Conservation (phyloP, 2,113 vertebrate species). For the Toxotes jaculatrix region DNA sequence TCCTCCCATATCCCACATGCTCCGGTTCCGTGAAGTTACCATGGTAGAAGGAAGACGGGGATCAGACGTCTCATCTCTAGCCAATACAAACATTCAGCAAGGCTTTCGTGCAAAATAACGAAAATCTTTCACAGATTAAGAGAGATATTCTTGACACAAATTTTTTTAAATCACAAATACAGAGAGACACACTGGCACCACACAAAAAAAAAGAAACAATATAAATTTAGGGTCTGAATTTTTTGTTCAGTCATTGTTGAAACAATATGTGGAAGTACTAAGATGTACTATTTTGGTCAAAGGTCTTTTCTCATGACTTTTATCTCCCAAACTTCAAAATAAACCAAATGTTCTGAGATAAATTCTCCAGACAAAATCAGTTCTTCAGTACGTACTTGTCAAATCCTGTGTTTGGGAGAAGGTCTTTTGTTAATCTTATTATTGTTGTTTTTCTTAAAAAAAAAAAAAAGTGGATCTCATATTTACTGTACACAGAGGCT, state of each 20-base stretch:
- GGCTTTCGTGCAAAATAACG: constrained; percentile 11
- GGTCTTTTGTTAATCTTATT: neutral
- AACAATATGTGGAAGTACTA: neutral
- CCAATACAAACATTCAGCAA: constrained; percentile 12
- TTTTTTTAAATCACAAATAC: no score
- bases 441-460: neutral
- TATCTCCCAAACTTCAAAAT: neutral
- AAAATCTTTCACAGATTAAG: neutral
- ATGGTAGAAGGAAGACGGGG: constrained; percentile 51
- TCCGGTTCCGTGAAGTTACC: constrained; percentile 48
- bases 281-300: neutral
- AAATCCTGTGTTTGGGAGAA: neutral
- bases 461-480: neutral
- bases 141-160: no score
- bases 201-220: neutral
- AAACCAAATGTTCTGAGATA: neutral
- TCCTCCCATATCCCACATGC: constrained; percentile 67
- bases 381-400: neutral
- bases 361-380: neutral
- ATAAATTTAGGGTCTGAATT: neutral
- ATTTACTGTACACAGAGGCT: constrained; percentile 32
- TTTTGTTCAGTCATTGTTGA: neutral
- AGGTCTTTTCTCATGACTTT: neutral
- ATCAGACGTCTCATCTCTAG: constrained; percentile 43
- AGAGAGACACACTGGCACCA: no score